phyloP scores from a whole-genome alignment of 2,113 vertebrate genomes.

The Gobiocypris rarus region DNA sequence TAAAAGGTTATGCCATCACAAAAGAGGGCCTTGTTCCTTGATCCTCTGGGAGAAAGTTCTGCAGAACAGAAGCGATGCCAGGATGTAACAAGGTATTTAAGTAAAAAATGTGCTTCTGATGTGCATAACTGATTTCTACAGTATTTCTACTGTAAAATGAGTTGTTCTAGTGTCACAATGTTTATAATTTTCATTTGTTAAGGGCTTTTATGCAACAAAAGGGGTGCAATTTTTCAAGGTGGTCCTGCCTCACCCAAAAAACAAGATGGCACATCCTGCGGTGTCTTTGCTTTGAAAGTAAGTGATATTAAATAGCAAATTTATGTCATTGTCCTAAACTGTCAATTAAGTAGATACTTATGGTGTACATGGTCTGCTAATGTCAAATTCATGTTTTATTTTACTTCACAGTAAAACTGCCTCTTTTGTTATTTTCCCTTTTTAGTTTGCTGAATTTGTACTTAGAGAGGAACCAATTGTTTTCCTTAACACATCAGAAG shows the following conservation, averaged over 20 bases:
- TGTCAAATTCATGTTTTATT: neutral
- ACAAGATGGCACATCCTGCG: neutral
- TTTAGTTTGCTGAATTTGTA: too few species aligned
- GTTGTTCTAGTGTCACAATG: too few species aligned
- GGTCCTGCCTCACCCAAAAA: constrained; percentile 4
- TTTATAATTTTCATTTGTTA: neutral
- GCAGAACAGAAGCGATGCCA: neutral
- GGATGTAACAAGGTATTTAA: neutral
- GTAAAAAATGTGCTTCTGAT: neutral
- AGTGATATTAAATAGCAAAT: too few species aligned
- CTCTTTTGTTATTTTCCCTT: too few species aligned
- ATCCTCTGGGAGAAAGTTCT: too few species aligned
- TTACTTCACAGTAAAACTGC: too few species aligned
- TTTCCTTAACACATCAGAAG: too few species aligned
- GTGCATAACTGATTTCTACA: neutral
- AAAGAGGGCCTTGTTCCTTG: too few species aligned
- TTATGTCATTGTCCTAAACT: too few species aligned
- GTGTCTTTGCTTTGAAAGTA: neutral
- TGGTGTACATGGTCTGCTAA: neutral
- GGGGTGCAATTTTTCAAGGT: neutral
- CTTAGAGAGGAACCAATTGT: too few species aligned
- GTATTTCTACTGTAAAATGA: neutral
- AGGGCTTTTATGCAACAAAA: neutral
- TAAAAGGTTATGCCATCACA: too few species aligned
- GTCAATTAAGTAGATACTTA: too few species aligned